Base-by-base conservation (phyloP, 2,888 invertebrate genomes). In the Criorhina ranunculi region DNA sequence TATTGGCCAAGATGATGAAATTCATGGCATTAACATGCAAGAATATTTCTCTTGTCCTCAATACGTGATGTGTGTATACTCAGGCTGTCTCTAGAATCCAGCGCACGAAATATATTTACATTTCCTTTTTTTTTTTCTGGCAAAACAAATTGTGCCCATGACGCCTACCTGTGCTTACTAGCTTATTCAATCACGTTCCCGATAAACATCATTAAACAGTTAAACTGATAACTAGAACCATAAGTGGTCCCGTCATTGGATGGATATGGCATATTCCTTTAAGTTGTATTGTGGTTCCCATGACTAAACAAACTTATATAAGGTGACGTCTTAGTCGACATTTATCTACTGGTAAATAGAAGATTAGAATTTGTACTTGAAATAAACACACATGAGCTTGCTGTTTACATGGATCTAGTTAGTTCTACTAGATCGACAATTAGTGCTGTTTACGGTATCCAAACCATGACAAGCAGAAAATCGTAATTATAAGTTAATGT, bases 1-100 rank as follows among this genome's bases (percentile, higher is more conserved):
- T 33, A 77, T 53, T 72, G 57, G 9, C 17, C 49, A 11, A 37
- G 5, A 79, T 83, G 79, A 75, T 79, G 83, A 83, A 79, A 83
- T 83, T 62, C 66, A 42, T 15, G 11, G 1, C 9, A 37, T 29
- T 29, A 49, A n/a, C 11, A 60, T 29, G 35, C 37, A 66, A 66
- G 29, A 59, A 19, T 4, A 24, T 1, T 15, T 3, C 4, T 11
- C n/a, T 19, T 11, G 15, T 35, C 46, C 62, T 51, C 24, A 19
- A 37, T 46, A 15, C 17, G 35, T 53, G 46, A 3, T 46, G 37
- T 46, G 57, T 66, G 57, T 75, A 46, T 24, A 57, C 51, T 33
- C 35, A 29, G n/a, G 57, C 12, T 37, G 17, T 31, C 6, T n/a
- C 17, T 69, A 12, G 55, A 42, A 44, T 55, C 33, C 19, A 44